Base-by-base conservation (phyloP, 2,888 invertebrate genomes). In the Lochmaea crataegi region DNA sequence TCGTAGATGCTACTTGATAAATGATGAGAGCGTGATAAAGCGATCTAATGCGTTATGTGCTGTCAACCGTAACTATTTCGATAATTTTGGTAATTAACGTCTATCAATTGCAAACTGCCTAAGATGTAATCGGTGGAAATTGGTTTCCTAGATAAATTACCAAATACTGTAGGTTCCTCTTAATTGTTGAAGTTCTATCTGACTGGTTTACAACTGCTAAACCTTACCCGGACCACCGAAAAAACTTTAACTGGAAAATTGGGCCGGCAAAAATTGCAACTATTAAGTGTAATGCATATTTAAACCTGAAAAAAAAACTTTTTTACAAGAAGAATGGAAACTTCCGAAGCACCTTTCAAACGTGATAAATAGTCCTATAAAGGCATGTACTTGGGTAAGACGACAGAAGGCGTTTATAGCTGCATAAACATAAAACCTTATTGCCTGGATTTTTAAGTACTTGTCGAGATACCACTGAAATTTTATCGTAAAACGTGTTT, bases 81-180 rank as follows among this genome's bases (percentile, higher is more conserved):
- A 69, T 69, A 69, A 69, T 69, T 69, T 69, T 69, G 68, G 68
- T 61, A 69, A 69, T 69, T 69, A 69, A 53, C 63, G 68, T 61
- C 68, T 32, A 61, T 69, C 68, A 61, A 53, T 63, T 51, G 12
- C 41, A 41, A 69, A 69, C 61, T 69, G 26, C 41, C 41, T 63
- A 53, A 69, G 63, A 69, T 69, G 18, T 63, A 51, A 69, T 69
- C 68, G 48, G 22, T 18, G 14, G 11, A 58, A 58, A 58, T 58
- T 58, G 58, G 3, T 26, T 58, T 26, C 26, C 32, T 11, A 18
- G 22, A 18, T 42, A 42, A 42, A 42, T 42, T 12, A 42, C 0
- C 12, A 2, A 42, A 42, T 3, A 42, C 12, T 11, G 42, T 42
- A 12, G 3, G 42, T 42, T 42, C 10, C 42, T 42, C 42, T 42